Conservation (phyloP, 2,888 invertebrate genomes). For the Syritta pipiens region DNA sequence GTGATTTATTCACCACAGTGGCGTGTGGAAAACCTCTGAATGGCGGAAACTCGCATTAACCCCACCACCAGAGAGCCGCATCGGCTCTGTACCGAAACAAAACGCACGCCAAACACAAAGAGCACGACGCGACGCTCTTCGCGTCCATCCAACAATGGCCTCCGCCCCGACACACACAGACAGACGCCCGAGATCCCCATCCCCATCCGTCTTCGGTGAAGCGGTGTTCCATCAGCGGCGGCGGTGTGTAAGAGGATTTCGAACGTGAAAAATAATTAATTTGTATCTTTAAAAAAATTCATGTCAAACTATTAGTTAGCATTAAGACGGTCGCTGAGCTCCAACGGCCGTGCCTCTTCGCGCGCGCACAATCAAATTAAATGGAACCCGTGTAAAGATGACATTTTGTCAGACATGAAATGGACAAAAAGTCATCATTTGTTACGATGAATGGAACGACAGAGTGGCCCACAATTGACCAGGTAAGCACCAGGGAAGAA, state of each 20-base stretch:
- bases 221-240: conserved; percentile 4
- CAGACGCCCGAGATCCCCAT: no score
- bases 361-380: conserved; percentile 71
- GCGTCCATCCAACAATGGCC: no score
- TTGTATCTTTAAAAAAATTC: conserved; percentile 66
- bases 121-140: no score
- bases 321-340: conserved; percentile 61
- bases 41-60: conserved; percentile 34
- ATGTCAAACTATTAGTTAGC: conserved; percentile 69
- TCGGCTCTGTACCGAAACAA: conserved; percentile 14
- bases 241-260: conserved; percentile 51
- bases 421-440: conserved; percentile 73
- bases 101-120: conserved; percentile 4
- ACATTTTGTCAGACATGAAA: conserved; percentile 75
- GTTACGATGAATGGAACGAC: conserved; percentile 67
- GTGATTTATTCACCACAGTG: conserved; percentile 42
- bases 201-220: conserved; percentile 42
- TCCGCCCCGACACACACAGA: no score
- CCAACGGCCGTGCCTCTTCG: no score
- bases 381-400: conserved; percentile 73
- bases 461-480: conserved; percentile 47
- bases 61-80: conserved; percentile 3
- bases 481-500: no score
- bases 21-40: conserved; percentile 41
- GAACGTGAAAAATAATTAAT: conserved; percentile 61